phyloP scores from a whole-genome alignment of 2,797 vertebrate genomes.

The Chloroceryle amazona region DNA sequence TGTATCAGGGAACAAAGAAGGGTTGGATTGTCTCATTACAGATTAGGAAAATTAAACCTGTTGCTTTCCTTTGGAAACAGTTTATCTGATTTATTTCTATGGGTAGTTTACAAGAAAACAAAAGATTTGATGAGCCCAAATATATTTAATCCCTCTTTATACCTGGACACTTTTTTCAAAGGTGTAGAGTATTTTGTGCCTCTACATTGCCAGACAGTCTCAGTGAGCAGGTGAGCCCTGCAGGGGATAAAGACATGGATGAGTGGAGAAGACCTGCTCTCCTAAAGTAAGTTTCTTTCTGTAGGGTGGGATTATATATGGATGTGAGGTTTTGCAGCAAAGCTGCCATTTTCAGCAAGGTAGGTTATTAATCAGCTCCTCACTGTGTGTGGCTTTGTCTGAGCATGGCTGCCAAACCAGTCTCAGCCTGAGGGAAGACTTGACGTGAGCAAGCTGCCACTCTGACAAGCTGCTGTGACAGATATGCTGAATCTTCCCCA shows the following conservation, averaged over 20 bases:
- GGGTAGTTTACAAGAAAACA: neutral
- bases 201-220: neutral
- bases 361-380: conserved; percentile 34
- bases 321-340: neutral
- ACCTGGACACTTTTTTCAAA: neutral
- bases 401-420: neutral
- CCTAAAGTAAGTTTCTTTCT: conserved; percentile 36
- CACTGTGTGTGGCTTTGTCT: neutral
- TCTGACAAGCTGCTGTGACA: conserved; percentile 32
- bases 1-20: neutral
- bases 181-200: neutral
- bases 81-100: neutral
- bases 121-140: neutral
- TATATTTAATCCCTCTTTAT: neutral
- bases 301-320: conserved; percentile 1
- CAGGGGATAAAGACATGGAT: neutral
- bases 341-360: conserved; percentile 11
- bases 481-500: neutral
- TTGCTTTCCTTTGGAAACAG: neutral
- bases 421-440: neutral
- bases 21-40: neutral
- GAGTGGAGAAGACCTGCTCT: neutral
- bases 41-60: neutral
- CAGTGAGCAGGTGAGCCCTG: neutral
- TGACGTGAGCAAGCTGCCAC: neutral